Base-by-base conservation (phyloP, 1,140 invertebrate genomes). In the Coboldia fuscipes region DNA sequence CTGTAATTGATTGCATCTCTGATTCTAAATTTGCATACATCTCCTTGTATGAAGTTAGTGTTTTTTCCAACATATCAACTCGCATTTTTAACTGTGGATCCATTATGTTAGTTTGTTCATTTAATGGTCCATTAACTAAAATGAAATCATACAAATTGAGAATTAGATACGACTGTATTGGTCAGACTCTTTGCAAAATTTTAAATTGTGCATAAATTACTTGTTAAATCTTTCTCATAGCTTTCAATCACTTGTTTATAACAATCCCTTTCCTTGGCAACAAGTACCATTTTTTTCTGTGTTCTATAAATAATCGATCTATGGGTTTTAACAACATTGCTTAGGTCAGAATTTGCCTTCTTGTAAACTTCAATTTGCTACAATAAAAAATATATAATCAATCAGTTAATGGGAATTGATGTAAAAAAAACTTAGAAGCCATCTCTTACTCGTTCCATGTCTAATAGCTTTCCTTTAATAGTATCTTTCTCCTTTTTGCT, bases 191-290 rank as follows among this genome's bases (percentile, higher is more conserved):
- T 24, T n/a, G 7, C 23, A 24, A 24, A 24, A 24, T 8, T n/a
- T 24, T 24, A n/a, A 24, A 33, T 21, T 23, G 18, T 13, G n/a
- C 17, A 16, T 8, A 33, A 21, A 19, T 33, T 7, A 41, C 39
- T 37, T 2, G 76, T 77, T 36, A 75, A 56, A 54, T 85, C 81
- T 46, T 74, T 77, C 50, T 86, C 81, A 44, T 83, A 85, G 21
- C 75, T 72, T 40, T 83, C 78, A 22, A 85, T 47, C 38, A 85
- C 71, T 36, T 72, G 66, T 40, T 77, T 69, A 41, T 64, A 68
- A 40, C 50, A 47, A 42, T 86, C 81, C 33, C 81, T 60, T 50
- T 82, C 78, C 33, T 78, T 68, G 1, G 73, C 72, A 1, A 84
- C 65, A 9, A 79, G 60, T 4, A 66, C 39, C 15, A 72, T 44